These are phyloP conservation scores for Drosophila neocordata DNA, from an alignment of 1,140 invertebrate genomes.

Conservation along the genomic window DNA sequence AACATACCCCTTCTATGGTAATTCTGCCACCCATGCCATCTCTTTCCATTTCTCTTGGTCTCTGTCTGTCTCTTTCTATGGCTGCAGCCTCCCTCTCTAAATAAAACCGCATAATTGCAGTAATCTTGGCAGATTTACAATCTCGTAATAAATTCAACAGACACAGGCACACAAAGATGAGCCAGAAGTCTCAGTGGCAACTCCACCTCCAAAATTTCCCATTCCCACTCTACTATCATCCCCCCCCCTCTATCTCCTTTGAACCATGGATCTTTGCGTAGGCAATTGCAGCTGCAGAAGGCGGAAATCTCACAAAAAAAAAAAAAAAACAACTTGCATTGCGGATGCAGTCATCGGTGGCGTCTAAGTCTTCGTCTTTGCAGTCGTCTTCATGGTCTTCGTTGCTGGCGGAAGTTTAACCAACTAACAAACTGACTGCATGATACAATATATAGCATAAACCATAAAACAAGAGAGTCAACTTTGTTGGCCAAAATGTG, in stretches of 20 bases:
- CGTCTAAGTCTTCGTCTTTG: conserved; percentile 38
- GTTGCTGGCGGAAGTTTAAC: conserved; percentile 62
- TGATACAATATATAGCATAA: conserved; percentile 5
- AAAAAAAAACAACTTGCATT: conserved; percentile 55
- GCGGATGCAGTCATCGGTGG: conserved; percentile 66
- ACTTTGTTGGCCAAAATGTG: conserved; percentile 68
- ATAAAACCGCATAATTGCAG: conserved; percentile 65
- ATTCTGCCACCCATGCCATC: background rate
- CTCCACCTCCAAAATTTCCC: conserved; percentile 8
- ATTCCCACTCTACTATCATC: background rate
- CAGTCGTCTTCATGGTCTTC: conserved; percentile 7
- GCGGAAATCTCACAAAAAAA: conserved; percentile 69
- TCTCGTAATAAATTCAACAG: conserved; percentile 69
- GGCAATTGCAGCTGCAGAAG: conserved; percentile 64
- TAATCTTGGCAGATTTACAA: conserved; percentile 63
- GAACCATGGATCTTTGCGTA: conserved; percentile 22
- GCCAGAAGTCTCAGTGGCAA: conserved; percentile 39
- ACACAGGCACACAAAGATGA: conserved; percentile 41
- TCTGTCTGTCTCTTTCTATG: conserved; percentile 19
- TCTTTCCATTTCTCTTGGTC: conserved; percentile 7
- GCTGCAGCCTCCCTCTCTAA: conserved; percentile 26
- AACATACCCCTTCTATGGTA: background rate
- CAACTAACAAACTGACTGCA: conserved; percentile 69
- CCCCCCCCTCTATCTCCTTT: background rate
- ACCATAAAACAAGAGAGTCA: conserved; percentile 43